Evolutionary conservation across 2,113 vertebrate genomes (phyloP), one percentile per base, ranked within the genome.

Genomic region (Dolichotis patagonum): DNA sequence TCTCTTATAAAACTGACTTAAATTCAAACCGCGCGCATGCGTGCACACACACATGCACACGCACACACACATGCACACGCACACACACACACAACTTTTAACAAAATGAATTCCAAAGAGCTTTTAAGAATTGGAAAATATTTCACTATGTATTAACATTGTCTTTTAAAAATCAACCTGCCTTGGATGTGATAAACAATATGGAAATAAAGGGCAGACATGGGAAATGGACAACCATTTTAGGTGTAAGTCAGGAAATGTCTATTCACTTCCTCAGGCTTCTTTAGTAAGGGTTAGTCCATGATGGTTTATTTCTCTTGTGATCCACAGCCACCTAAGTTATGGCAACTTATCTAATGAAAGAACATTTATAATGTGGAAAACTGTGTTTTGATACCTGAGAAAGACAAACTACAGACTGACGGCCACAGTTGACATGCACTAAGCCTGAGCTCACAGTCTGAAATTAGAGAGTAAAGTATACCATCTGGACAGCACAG

Each of bases 301-400:
- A 38, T 86, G 41, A 62, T 54, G 19, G 56, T 4, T 96, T 80
- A 81, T 80, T 97, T 95, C 69, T 73, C 73, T 81, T 95, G 87
- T 92, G 69, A 73, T 77, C 13, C 16, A 52, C 30, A 16, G 38
- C 49, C 20, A 78, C 20, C 14, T 94, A 80, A 78, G 4, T 1
- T n/a, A 54, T 65, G 7, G 88, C 35, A 63, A 83, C n/a, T n/a
- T 1, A 41, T 26, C 30, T 93, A 65, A 88, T 80, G 77, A 93
- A 71, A 90, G 65, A 63, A 63, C 41, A 86, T 94, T 77, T 94
- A 60, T 52, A 90, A 60, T 32, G 28, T 83, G 16, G 67, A 93
- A 83, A 95, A 75, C 5, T 69, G 19, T 92, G 71, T 96, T 96
- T 94, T 95, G 96, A 96, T 91, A 96, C 56, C 54, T 19, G 93